Conservation (phyloP, 1,140 invertebrate species). For the Caenorhabditis briggsae region DNA sequence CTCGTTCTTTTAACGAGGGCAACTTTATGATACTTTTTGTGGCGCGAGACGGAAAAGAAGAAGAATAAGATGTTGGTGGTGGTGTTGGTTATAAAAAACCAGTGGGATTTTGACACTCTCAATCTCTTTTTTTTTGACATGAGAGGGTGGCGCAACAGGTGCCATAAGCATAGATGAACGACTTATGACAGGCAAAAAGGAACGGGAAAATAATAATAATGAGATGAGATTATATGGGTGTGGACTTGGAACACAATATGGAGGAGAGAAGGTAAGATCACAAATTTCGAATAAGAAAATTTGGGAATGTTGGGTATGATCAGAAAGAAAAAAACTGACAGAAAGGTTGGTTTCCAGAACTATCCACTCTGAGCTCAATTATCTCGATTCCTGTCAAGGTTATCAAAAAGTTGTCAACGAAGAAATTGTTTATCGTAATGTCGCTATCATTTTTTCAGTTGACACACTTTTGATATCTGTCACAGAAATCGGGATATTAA, state of each 20-base stretch:
- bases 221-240: background rate
- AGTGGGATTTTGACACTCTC: constrained; percentile 52
- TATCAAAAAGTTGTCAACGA: too few relatives aligned
- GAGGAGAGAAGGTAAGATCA: too few relatives aligned
- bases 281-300: too few relatives aligned
- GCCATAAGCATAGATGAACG: constrained; percentile 37
- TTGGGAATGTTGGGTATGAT: too few relatives aligned
- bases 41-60: background rate
- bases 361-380: too few relatives aligned
- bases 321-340: too few relatives aligned
- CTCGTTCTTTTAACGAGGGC: constrained; percentile 29
- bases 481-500: too few relatives aligned
- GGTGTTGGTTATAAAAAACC: constrained; percentile 10
- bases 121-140: constrained; percentile 29
- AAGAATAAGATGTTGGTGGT: background rate
- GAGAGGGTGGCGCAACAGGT: constrained; percentile 27
- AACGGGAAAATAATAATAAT: constrained; percentile 14
- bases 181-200: constrained; percentile 15
- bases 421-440: too few relatives aligned
- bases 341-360: too few relatives aligned
- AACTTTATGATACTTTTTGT: constrained; percentile 53
- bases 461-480: too few relatives aligned
- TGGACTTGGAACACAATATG: background rate
- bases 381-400: too few relatives aligned
- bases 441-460: too few relatives aligned